phyloP scores from a whole-genome alignment of 2,797 vertebrate species.

The Channa striata region DNA sequence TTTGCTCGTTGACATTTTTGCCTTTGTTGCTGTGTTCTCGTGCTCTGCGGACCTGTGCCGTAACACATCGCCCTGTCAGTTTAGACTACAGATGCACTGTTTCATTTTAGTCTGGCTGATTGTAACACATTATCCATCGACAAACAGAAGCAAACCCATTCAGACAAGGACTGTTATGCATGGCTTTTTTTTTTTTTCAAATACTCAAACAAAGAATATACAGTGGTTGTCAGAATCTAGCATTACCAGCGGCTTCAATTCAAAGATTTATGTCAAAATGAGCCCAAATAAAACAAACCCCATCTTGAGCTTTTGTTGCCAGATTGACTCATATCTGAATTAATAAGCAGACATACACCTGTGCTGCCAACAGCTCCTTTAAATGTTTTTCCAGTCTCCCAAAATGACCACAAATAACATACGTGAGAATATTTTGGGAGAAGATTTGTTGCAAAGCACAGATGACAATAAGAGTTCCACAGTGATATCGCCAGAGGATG shows the following conservation, averaged over 20 bases:
- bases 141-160: slow-evolving; percentile 73
- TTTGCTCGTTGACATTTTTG: slow-evolving; percentile 74
- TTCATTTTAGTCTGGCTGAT: slow-evolving; percentile 70
- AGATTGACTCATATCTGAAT: slow-evolving; percentile 1
- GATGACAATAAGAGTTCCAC: too few species aligned
- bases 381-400: not conserved
- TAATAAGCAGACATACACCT: slow-evolving; percentile 18
- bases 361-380: not conserved
- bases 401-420: slow-evolving; percentile 1
- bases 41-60: slow-evolving; percentile 52
- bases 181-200: slow-evolving; percentile 53
- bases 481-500: too few species aligned
- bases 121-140: slow-evolving; percentile 71
- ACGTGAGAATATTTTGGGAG: too few species aligned
- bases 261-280: slow-evolving; percentile 35
- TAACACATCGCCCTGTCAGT: slow-evolving; percentile 69
- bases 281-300: slow-evolving; percentile 19
- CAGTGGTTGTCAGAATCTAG: slow-evolving; percentile 49
- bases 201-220: slow-evolving; percentile 48
- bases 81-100: slow-evolving; percentile 60
- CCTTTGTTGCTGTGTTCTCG: slow-evolving; percentile 57
- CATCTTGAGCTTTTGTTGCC: slow-evolving; percentile 7
- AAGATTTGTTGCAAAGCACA: too few species aligned
- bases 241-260: slow-evolving; percentile 35
- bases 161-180: slow-evolving; percentile 63